Evolutionary conservation across 2,113 vertebrate genomes (phyloP).

Genomic region (Aythya baeri): DNA sequence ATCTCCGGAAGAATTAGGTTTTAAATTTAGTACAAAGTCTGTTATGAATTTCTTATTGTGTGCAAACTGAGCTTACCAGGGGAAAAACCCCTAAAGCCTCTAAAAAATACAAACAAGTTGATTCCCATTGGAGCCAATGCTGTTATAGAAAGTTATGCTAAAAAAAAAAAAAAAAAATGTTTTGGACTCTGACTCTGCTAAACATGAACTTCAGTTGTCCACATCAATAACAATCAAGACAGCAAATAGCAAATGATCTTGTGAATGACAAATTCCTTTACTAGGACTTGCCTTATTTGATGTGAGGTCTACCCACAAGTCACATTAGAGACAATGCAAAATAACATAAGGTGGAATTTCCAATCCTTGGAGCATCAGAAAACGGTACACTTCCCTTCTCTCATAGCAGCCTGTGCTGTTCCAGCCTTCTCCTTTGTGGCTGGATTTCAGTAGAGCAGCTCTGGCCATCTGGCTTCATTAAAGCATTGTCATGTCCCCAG

Average conservation of each 20-base stretch:
- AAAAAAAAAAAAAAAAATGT: neutral
- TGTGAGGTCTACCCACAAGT: neutral
- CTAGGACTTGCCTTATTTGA: neutral
- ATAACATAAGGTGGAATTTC: neutral
- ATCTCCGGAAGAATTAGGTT: neutral
- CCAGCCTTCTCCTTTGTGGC: neutral
- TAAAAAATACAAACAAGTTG: neutral
- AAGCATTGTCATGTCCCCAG: neutral
- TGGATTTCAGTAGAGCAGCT: slow-evolving; percentile 10
- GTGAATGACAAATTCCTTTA: neutral
- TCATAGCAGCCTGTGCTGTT: neutral
- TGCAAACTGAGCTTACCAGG: neutral
- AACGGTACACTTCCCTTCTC: neutral
- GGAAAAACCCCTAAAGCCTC: neutral
- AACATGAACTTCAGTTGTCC: neutral
- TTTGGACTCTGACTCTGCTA: neutral
- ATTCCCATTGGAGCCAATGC: neutral
- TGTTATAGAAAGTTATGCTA: neutral
- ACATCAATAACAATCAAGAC: neutral
- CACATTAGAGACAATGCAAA: neutral
- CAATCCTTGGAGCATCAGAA: neutral
- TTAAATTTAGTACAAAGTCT: neutral
- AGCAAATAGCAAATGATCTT: neutral
- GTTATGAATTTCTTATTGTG: neutral
- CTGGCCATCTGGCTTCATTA: slow-evolving; percentile 37